These are phyloP conservation scores for Aphrocallistes beatrix DNA, from an alignment of 37 sponge, comb jelly and placozoan genomes.

Conservation along the genomic window DNA sequence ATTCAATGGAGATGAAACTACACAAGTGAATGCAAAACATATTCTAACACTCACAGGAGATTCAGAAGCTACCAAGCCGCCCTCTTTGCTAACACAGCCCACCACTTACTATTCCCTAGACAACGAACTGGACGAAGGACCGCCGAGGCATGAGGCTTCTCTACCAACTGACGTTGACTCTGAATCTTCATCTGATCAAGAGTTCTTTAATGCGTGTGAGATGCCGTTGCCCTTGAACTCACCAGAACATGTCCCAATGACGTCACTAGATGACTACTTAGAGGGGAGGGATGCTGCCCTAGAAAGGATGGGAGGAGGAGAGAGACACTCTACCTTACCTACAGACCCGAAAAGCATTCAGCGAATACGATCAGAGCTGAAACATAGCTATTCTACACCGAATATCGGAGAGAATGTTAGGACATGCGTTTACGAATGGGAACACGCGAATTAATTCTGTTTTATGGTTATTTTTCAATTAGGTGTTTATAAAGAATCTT, in stretches of 20 bases:
- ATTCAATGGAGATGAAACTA: too few species aligned
- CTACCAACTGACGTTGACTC: neutral
- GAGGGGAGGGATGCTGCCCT: neutral
- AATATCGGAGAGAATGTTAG: neutral
- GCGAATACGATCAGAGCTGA: neutral
- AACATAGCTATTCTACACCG: neutral
- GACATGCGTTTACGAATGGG: neutral
- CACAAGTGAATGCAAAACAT: too few species aligned
- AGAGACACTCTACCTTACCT: neutral
- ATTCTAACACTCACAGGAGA: too few species aligned
- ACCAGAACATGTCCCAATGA: neutral
- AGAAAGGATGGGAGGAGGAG: neutral
- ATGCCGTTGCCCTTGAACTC: neutral
- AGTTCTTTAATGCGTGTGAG: neutral
- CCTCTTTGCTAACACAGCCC: too few species aligned
- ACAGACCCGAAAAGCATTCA: neutral
- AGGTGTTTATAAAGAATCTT: conserved; percentile 55
- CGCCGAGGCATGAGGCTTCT: too few species aligned
- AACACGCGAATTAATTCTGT: neutral
- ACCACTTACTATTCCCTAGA: neutral
- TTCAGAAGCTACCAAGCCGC: too few species aligned
- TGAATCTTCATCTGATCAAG: neutral
- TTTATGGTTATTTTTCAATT: neutral
- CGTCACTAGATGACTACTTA: neutral
- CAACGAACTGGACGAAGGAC: too few species aligned